Evolutionary conservation across 2,113 vertebrate genomes (phyloP).

Genomic region (Gymnogyps californianus): DNA sequence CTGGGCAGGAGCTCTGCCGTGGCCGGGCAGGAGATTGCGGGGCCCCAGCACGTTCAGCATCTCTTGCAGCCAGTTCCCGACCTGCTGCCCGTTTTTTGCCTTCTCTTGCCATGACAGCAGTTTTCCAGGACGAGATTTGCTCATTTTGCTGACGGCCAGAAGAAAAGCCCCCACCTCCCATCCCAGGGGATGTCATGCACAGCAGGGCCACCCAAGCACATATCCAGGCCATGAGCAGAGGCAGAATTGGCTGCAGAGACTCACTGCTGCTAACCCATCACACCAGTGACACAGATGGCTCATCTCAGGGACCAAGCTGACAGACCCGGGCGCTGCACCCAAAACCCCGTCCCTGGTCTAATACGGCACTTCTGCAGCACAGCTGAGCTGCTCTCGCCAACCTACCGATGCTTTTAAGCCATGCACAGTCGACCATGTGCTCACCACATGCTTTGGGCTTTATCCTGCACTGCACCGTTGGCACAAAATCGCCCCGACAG

Average conservation of each 20-base stretch:
- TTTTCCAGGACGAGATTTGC: neutral
- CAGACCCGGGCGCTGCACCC: neutral
- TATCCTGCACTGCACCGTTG: neutral
- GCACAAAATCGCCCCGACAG: neutral
- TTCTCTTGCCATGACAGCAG: neutral
- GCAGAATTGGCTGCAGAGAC: neutral
- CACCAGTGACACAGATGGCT: neutral
- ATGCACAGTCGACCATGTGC: neutral
- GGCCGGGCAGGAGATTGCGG: accelerated
- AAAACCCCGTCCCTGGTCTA: neutral
- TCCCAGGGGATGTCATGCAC: neutral
- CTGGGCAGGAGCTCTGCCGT: neutral
- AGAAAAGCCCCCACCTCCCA: accelerated
- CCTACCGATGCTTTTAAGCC: neutral
- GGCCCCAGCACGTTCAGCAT: neutral
- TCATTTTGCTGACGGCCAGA: accelerated
- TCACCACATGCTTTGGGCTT: neutral
- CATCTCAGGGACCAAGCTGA: neutral
- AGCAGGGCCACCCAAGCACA: neutral
- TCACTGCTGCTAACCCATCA: neutral
- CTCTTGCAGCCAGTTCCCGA: neutral
- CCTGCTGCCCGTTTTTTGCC: neutral
- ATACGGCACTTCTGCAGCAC: neutral
- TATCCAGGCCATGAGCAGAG: neutral
- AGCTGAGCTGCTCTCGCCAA: neutral